Percentiles rank a stretch among this genome's conserved stretches.
These are phyloP conservation scores for Apamea epomidion DNA, from an alignment of 2,888 invertebrate species.

Conservation along the genomic window DNA sequence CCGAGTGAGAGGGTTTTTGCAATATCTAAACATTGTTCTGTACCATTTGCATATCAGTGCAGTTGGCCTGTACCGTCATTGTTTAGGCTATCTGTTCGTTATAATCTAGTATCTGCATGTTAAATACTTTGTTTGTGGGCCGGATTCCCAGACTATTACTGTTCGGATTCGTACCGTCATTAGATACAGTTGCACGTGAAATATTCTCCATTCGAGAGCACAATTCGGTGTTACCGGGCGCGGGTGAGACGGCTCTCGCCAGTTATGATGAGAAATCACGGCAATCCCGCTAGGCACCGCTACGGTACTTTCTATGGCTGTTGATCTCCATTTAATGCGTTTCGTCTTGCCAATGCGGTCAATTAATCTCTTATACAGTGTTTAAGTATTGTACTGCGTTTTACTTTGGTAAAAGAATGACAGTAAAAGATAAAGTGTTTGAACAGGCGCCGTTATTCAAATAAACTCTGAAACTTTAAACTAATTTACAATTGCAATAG, in stretches of 20 bases:
- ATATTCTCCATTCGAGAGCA: slow-evolving; percentile 86
- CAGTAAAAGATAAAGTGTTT: slow-evolving; percentile 33
- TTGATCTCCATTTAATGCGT: slow-evolving; percentile 86
- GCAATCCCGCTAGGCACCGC: slow-evolving; percentile 86
- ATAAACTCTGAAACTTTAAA: background rate
- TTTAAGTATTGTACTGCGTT: slow-evolving; percentile 69
- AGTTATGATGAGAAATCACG: slow-evolving; percentile 84
- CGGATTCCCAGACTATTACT: slow-evolving; percentile 87
- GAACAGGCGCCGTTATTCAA: slow-evolving; percentile 13
- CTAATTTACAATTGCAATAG: background rate
- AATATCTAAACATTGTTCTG: slow-evolving; percentile 73
- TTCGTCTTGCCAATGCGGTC: slow-evolving; percentile 84
- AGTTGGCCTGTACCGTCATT: slow-evolving; percentile 79
- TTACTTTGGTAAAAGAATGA: slow-evolving; percentile 62
- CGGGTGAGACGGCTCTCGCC: slow-evolving; percentile 61
- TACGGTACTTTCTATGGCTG: slow-evolving; percentile 88
- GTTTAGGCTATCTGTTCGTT: slow-evolving; percentile 85
- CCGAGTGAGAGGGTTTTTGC: slow-evolving; percentile 74
- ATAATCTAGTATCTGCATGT: slow-evolving; percentile 83
- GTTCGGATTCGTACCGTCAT: slow-evolving; percentile 79
- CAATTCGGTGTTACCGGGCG: slow-evolving; percentile 82
- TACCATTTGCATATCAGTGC: slow-evolving; percentile 82
- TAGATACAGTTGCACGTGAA: slow-evolving; percentile 87
- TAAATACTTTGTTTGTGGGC: slow-evolving; percentile 81
- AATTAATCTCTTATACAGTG: slow-evolving; percentile 83